Percentiles rank a stretch among this genome's conserved stretches.
Conservation (phyloP, 2,113 vertebrate genomes). For the Cavia aperea region DNA sequence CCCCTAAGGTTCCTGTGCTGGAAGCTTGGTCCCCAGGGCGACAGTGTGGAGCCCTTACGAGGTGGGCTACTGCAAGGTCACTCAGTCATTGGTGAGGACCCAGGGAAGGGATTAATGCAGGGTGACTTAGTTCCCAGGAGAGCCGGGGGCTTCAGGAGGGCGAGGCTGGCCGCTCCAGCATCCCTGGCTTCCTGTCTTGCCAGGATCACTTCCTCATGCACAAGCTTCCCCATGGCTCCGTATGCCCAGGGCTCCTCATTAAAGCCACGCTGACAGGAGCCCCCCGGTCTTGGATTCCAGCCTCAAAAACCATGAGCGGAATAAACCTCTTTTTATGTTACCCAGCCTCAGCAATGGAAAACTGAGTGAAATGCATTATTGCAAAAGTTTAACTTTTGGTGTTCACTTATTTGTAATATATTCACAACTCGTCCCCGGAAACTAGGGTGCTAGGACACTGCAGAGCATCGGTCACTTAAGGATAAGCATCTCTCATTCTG, state of each 20-base stretch:
- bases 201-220: no score
- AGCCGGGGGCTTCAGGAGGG: neutral
- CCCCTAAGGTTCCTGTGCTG: neutral
- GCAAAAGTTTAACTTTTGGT: neutral
- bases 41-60: neutral
- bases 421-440: neutral
- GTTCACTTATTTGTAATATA: neutral
- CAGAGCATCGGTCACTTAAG: neutral
- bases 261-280: neutral
- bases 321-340: neutral
- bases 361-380: neutral
- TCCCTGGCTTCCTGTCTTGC: neutral
- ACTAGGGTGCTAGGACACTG: neutral
- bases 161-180: neutral
- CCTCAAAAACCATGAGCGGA: neutral
- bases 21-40: neutral
- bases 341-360: neutral
- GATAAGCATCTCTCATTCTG: neutral
- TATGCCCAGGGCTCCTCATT: neutral
- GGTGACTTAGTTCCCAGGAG: neutral
- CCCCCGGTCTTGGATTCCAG: neutral
- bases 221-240: neutral
- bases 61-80: neutral
- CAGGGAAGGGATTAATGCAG: neutral
- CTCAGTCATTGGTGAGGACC: neutral